Percentiles rank a stretch among this genome's conserved stretches.
phyloP scores from a whole-genome alignment of 2,888 invertebrate species.

The Dicranocentrus wangi region DNA sequence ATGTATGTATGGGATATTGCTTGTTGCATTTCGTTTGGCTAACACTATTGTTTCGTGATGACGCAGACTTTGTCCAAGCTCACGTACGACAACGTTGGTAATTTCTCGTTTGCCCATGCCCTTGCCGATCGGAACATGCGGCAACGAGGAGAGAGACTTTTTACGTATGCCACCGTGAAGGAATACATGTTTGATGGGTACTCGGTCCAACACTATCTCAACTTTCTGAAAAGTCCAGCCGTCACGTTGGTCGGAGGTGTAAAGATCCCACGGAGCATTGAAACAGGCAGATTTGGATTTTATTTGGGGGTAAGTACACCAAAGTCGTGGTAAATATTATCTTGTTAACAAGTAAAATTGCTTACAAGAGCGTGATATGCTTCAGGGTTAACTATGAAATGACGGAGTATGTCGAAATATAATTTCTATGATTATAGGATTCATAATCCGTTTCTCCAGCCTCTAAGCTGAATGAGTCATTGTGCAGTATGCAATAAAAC shows the following conservation, averaged over 20 bases:
- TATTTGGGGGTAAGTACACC: slow-evolving; percentile 69
- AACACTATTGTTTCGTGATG: too few species aligned
- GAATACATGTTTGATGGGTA: slow-evolving; percentile 72
- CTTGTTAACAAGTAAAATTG: too few species aligned
- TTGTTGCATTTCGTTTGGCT: too few species aligned
- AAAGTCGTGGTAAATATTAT: not conserved
- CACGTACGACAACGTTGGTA: slow-evolving; percentile 65
- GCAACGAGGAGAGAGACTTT: slow-evolving; percentile 71
- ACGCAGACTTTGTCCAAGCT: slow-evolving; percentile 64
- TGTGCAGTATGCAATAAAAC: too few species aligned
- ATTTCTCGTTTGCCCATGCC: slow-evolving; percentile 67
- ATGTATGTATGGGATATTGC: too few species aligned
- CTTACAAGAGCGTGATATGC: too few species aligned
- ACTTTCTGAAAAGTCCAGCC: slow-evolving; percentile 69
- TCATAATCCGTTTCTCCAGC: too few species aligned
- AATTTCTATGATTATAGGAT: too few species aligned
- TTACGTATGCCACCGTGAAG: slow-evolving; percentile 70
- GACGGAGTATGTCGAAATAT: too few species aligned
- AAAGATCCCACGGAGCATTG: slow-evolving; percentile 68
- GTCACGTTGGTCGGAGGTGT: slow-evolving; percentile 68
- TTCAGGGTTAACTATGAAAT: too few species aligned
- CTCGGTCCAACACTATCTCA: slow-evolving; percentile 70
- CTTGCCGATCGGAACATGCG: slow-evolving; percentile 70
- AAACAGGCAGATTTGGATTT: slow-evolving; percentile 72
- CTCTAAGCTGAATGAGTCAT: too few species aligned